These are phyloP conservation scores for Lota lota DNA, from an alignment of 2,113 vertebrate species.

Conservation along the genomic window DNA sequence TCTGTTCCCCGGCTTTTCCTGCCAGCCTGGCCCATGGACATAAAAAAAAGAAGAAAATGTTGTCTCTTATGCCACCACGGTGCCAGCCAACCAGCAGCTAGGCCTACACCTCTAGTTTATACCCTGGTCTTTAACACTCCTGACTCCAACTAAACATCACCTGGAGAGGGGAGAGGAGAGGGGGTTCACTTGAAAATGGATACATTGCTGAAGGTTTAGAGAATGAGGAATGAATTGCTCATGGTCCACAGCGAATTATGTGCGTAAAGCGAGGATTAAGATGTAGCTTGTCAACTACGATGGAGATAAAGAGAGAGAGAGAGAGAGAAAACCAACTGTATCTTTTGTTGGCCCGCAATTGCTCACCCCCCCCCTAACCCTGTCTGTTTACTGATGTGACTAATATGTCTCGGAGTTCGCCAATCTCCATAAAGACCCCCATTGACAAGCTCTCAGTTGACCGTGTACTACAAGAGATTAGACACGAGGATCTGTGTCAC, in stretches of 20 bases:
- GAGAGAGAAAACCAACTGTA: neutral
- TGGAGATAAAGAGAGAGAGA: neutral
- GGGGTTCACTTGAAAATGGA: too few relatives aligned
- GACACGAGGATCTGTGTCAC: slow-evolving; percentile 67
- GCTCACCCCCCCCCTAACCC: slow-evolving; percentile 48
- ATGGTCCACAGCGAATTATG: neutral
- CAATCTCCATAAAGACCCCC: slow-evolving; percentile 62
- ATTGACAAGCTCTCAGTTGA: slow-evolving; percentile 64
- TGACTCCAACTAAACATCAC: too few relatives aligned
- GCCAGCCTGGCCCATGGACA: slow-evolving; percentile 13
- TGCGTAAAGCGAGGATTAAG: neutral
- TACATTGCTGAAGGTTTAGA: too few relatives aligned
- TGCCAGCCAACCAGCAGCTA: neutral
- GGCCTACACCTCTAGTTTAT: too few relatives aligned
- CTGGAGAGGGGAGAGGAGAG: too few relatives aligned
- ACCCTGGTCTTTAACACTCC: too few relatives aligned
- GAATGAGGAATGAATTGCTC: too few relatives aligned
- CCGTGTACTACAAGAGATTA: slow-evolving; percentile 75
- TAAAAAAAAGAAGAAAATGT: neutral
- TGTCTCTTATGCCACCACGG: neutral
- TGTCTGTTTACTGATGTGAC: slow-evolving; percentile 45
- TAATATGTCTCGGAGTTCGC: slow-evolving; percentile 55
- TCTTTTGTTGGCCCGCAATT: neutral
- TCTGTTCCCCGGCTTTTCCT: slow-evolving; percentile 66
- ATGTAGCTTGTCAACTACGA: neutral